These are phyloP conservation scores for Myathropa florea DNA, from an alignment of 2,888 invertebrate genomes.

Conservation along the genomic window DNA sequence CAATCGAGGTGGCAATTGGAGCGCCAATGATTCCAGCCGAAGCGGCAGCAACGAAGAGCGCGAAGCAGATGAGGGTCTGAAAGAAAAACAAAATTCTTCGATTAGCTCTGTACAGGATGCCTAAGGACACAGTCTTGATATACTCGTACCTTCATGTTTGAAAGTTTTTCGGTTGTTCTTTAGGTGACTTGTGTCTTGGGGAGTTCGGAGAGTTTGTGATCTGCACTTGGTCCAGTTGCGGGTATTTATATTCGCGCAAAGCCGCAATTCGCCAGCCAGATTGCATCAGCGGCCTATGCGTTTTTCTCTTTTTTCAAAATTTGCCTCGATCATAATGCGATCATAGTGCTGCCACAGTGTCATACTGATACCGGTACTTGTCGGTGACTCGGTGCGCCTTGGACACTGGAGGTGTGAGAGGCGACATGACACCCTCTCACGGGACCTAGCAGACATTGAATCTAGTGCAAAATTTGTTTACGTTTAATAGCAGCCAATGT, in stretches of 20 bases:
- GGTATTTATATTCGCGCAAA: slow-evolving; percentile 30
- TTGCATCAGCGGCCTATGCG: slow-evolving; percentile 28
- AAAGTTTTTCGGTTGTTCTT: background rate
- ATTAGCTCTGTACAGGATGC: background rate
- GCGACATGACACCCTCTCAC: background rate
- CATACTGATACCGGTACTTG: slow-evolving; percentile 9
- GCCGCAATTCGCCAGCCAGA: background rate
- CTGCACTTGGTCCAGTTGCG: background rate
- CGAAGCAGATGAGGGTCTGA: slow-evolving; percentile 29
- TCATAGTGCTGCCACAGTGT: background rate
- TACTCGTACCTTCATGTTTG: slow-evolving; percentile 49
- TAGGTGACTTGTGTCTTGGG: slow-evolving; percentile 28
- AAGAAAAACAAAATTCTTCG: background rate
- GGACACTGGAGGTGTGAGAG: background rate
- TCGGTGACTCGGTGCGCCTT: background rate
- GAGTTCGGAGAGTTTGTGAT: slow-evolving; percentile 3
- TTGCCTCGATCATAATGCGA: background rate
- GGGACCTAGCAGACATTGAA: too few species aligned
- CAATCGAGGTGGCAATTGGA: too few species aligned
- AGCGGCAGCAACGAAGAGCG: slow-evolving; percentile 28
- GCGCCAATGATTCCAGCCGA: slow-evolving; percentile 19
- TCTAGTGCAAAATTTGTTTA: background rate
- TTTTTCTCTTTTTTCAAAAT: background rate
- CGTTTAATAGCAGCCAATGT: background rate
- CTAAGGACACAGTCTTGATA: background rate